Evolutionary conservation across 2,113 vertebrate genomes (phyloP).

Genomic region (Cisticola juncidis): DNA sequence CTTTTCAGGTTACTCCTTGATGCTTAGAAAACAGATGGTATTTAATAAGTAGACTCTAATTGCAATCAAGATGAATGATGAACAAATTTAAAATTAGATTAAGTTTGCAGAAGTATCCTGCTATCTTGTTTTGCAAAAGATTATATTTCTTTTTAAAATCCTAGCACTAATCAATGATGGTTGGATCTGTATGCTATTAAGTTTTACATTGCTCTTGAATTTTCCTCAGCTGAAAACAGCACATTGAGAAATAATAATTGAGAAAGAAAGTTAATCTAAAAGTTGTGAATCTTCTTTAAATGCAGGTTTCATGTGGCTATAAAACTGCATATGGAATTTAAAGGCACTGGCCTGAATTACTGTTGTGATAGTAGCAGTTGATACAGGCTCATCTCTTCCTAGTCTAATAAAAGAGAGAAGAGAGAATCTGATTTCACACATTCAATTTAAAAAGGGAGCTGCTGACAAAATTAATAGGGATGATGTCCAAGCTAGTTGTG

Average conservation of each 20-base stretch:
- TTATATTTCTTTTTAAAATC: conserved; percentile 43
- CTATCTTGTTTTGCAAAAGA: conserved; percentile 49
- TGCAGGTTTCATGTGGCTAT: neutral
- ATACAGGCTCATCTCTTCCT: neutral
- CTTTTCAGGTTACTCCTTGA: conserved; percentile 47
- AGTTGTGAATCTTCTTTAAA: neutral
- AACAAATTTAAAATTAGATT: conserved; percentile 72
- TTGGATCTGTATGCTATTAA: neutral
- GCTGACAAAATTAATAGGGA: neutral
- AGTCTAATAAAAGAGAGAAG: neutral
- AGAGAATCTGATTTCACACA: neutral
- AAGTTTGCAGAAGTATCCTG: conserved; percentile 55
- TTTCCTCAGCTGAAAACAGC: neutral
- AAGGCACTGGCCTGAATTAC: neutral
- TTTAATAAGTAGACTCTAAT: conserved; percentile 63
- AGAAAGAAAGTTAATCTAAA: neutral
- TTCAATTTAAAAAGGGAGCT: neutral
- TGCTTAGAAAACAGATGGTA: conserved; percentile 64
- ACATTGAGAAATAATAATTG: neutral
- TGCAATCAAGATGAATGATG: conserved; percentile 63
- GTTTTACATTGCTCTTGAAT: neutral
- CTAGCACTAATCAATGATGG: conserved; percentile 35
- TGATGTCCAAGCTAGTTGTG: neutral
- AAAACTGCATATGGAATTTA: neutral
- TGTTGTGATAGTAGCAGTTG: neutral